Conservation (phyloP, 2,888 invertebrate species). For the Sphaeridia pumilis region DNA sequence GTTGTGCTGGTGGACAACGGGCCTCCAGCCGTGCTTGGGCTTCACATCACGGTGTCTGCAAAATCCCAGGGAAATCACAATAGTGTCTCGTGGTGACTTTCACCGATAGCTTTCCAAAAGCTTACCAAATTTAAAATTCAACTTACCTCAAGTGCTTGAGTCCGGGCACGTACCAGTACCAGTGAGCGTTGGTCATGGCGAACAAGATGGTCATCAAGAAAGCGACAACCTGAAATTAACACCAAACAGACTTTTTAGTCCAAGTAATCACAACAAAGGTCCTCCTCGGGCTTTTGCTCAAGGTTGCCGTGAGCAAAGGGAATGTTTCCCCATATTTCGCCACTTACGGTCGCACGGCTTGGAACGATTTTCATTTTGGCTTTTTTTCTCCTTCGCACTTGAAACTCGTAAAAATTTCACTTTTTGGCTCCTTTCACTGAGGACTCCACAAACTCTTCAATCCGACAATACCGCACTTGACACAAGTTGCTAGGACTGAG, state of each 20-base stretch:
- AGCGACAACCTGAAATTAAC: slow-evolving; percentile 14
- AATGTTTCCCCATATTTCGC: too few relatives aligned
- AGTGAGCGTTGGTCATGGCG: slow-evolving; percentile 17
- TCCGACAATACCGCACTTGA: too few relatives aligned
- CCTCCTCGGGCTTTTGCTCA: not conserved
- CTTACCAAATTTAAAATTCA: not conserved
- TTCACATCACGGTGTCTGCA: slow-evolving; percentile 5
- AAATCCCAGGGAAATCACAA: slow-evolving; percentile 1
- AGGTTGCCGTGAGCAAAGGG: not conserved
- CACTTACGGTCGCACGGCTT: slow-evolving; percentile 4
- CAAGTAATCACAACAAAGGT: not conserved
- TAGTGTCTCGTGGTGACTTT: not conserved
- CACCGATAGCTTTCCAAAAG: not conserved
- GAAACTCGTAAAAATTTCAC: not conserved
- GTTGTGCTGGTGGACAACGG: not conserved
- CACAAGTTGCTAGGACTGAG: too few relatives aligned
- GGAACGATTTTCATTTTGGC: slow-evolving; percentile 6
- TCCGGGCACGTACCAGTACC: slow-evolving; percentile 22
- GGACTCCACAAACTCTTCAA: not conserved
- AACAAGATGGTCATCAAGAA: slow-evolving; percentile 15
- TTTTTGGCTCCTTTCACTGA: not conserved
- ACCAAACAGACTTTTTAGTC: too few relatives aligned
- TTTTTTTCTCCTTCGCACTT: not conserved
- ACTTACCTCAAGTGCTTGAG: slow-evolving; percentile 20
- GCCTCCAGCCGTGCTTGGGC: slow-evolving; percentile 2